A percentile compares a stretch with the other conserved stretches of the same genome.
These are phyloP conservation scores for Brachyopa scutellaris DNA, from an alignment of 2,888 invertebrate genomes.

Conservation along the genomic window DNA sequence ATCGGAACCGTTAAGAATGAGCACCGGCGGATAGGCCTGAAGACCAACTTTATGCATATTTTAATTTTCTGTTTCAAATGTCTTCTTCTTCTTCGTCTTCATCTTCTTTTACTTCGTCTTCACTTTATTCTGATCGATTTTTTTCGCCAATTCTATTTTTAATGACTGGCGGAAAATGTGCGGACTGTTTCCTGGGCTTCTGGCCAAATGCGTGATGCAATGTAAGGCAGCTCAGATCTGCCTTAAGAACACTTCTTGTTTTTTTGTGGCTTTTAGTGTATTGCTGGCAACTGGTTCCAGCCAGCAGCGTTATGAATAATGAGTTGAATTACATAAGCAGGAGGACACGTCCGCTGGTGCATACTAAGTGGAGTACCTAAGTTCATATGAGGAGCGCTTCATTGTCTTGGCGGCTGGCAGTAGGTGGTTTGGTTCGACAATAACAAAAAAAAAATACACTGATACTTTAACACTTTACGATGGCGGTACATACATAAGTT, in stretches of 20 bases:
- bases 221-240: constrained; percentile 6
- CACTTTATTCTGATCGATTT: constrained; percentile 38
- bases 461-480: background rate
- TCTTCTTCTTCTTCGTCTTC: too few species aligned
- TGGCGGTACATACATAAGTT: constrained; percentile 40
- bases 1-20: constrained; percentile 64
- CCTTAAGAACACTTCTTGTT: background rate
- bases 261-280: background rate
- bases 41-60: constrained; percentile 48
- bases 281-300: constrained; percentile 52
- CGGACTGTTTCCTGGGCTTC: constrained; percentile 19
- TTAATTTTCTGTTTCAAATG: constrained; percentile 61
- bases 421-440: background rate
- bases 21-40: constrained; percentile 30
- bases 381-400: constrained; percentile 14
- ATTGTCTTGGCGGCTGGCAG: constrained; percentile 13
- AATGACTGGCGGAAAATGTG: constrained; percentile 41
- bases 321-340: constrained; percentile 59
- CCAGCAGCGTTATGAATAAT: constrained; percentile 63
- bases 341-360: constrained; percentile 45
- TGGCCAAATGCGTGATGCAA: constrained; percentile 54
- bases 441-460: background rate
- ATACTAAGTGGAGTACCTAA: constrained; percentile 48
- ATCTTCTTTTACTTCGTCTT: too few species aligned
- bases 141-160: constrained; percentile 13